Percentiles rank a stretch among this genome's conserved stretches.
Evolutionary conservation across 1,140 invertebrate species (phyloP).

Genomic region (Pachypeltis micranthus): DNA sequence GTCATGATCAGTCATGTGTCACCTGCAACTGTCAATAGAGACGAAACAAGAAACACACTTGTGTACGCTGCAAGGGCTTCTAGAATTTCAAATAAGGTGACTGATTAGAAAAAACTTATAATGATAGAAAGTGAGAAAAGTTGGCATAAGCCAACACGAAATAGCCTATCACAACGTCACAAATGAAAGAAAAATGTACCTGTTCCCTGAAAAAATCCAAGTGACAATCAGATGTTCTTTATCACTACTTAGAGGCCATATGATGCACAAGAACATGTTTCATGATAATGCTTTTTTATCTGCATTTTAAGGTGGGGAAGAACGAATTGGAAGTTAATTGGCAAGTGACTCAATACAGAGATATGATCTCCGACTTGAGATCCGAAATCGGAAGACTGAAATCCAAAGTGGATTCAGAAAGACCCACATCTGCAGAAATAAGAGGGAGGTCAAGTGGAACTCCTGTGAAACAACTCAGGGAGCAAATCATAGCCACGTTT

Average conservation of each 20-base stretch:
- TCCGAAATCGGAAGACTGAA: slow-evolving; percentile 73
- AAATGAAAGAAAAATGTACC: too few species aligned
- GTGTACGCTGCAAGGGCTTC: slow-evolving; percentile 88
- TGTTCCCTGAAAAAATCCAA: too few species aligned
- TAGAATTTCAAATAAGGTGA: slow-evolving; percentile 61
- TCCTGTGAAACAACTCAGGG: slow-evolving; percentile 56
- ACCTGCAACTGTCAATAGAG: slow-evolving; percentile 60
- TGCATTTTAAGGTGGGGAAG: slow-evolving; percentile 47
- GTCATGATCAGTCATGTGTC: slow-evolving; percentile 96
- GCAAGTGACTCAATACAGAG: slow-evolving; percentile 69
- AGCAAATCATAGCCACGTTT: slow-evolving; percentile 74
- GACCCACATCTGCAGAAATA: slow-evolving; percentile 39
- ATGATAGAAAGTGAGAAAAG: too few species aligned
- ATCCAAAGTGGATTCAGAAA: slow-evolving; percentile 61
- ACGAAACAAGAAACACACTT: slow-evolving; percentile 85
- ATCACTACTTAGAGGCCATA: too few species aligned
- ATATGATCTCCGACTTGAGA: slow-evolving; percentile 66
- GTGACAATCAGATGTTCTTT: slow-evolving; percentile 1
- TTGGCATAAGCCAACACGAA: too few species aligned
- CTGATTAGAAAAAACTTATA: too few species aligned
- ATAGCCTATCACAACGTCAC: too few species aligned
- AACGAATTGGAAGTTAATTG: slow-evolving; percentile 71
- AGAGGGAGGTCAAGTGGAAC: slow-evolving; percentile 31
- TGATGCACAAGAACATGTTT: too few species aligned
- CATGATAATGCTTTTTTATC: too few species aligned